Conservation (phyloP, 2,888 invertebrate species). For the Leucania comma region DNA sequence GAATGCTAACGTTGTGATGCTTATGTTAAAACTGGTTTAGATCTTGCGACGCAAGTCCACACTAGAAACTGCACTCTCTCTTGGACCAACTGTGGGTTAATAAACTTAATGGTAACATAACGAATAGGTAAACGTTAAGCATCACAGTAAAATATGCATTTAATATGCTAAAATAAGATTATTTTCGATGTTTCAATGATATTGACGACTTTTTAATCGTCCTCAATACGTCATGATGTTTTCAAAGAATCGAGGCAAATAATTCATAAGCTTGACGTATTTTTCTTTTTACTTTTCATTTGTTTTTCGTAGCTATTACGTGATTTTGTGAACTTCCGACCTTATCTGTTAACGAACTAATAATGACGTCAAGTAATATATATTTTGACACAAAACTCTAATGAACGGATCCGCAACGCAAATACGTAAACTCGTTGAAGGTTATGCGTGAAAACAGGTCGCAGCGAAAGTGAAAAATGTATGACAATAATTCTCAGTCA, state of each 20-base stretch:
- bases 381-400: constrained; percentile 47
- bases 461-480: constrained; percentile 33
- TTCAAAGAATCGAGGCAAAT: neutral
- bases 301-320: constrained; percentile 26
- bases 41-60: constrained; percentile 59
- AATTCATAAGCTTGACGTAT: neutral
- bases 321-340: constrained; percentile 39
- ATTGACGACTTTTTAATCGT: too few relatives aligned
- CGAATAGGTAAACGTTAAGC: constrained; percentile 36
- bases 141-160: constrained; percentile 26
- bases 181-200: constrained; percentile 7
- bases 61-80: constrained; percentile 73
- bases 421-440: constrained; percentile 42
- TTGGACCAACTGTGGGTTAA: constrained; percentile 58
- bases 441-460: constrained; percentile 42
- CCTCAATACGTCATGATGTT: too few relatives aligned
- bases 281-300: constrained; percentile 10
- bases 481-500: constrained; percentile 16
- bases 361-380: constrained; percentile 35
- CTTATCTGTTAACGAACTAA: constrained; percentile 41
- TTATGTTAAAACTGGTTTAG: constrained; percentile 67
- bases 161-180: constrained; percentile 7
- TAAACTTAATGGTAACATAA: constrained; percentile 59
- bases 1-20: constrained; percentile 34
- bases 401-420: constrained; percentile 20